Conservation (phyloP, 92 coral and sea anemone species). For the Pocillopora grandis region DNA sequence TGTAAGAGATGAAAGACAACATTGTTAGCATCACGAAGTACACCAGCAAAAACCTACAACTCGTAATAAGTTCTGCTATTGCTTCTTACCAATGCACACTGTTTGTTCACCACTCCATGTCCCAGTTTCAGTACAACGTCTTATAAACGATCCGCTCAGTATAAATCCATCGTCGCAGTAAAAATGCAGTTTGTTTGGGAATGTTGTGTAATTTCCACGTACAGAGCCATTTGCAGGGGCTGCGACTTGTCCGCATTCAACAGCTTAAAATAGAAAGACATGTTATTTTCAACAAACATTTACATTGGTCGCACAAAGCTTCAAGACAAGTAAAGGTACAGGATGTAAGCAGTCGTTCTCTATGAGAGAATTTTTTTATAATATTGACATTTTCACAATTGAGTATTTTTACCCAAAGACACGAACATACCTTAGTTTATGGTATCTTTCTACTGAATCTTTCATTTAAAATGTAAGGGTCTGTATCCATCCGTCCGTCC, state of each 20-base stretch:
- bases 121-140: constrained; percentile 40
- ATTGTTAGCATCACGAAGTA: background rate
- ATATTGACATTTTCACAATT: too few relatives aligned
- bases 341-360: too few relatives aligned
- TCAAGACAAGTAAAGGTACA: too few relatives aligned
- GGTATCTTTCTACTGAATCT: background rate
- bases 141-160: constrained; percentile 42
- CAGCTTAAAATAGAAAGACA: constrained; percentile 24
- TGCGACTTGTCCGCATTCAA: constrained; percentile 55
- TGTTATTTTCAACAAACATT: background rate
- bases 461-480: background rate
- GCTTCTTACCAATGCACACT: constrained; percentile 35
- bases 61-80: background rate
- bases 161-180: constrained; percentile 60
- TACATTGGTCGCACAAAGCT: too few relatives aligned
- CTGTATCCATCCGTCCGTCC: constrained; percentile 8
- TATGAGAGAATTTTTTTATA: too few relatives aligned
- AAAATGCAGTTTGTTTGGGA: constrained; percentile 54
- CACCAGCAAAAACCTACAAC: background rate
- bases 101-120: constrained; percentile 55
- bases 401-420: too few relatives aligned
- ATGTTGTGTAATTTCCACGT: constrained; percentile 49
- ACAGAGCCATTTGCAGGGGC: constrained; percentile 59
- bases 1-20: constrained; percentile 12
- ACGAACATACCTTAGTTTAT: too few relatives aligned